Conservation (phyloP, 2,113 vertebrate species). For the Phainopepla nitens region DNA sequence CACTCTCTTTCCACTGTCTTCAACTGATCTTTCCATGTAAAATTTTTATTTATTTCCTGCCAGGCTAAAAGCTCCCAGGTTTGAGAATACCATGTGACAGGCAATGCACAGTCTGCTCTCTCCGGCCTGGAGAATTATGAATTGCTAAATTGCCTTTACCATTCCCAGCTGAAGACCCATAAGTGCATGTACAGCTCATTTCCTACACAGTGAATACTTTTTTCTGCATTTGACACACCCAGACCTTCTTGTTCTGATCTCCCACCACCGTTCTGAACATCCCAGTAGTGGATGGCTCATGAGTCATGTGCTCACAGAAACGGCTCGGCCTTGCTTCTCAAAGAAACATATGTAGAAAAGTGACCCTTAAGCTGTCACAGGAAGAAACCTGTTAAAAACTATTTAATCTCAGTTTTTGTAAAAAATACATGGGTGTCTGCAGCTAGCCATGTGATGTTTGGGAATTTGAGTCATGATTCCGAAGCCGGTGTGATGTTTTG, state of each 20-base stretch:
- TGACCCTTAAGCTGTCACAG: background rate
- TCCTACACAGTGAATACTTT: background rate
- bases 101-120: background rate
- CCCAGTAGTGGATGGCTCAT: background rate
- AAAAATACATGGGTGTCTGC: background rate
- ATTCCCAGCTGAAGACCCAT: background rate
- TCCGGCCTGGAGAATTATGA: background rate
- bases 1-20: background rate
- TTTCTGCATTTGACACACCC: background rate
- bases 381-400: background rate
- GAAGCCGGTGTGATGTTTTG: background rate
- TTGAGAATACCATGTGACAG: background rate
- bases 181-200: accelerated
- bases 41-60: background rate
- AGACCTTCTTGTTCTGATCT: background rate
- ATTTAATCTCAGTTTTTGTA: no score
- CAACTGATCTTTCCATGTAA: background rate
- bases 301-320: background rate
- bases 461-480: background rate
- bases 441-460: accelerated
- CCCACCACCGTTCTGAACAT: background rate
- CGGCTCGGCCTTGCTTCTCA: background rate
- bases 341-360: background rate
- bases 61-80: background rate
- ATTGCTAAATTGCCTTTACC: background rate